Evolutionary conservation across 2,888 invertebrate species (phyloP), one percentile per base, ranked within the genome.

Genomic region (Spilosoma lubricipeda): DNA sequence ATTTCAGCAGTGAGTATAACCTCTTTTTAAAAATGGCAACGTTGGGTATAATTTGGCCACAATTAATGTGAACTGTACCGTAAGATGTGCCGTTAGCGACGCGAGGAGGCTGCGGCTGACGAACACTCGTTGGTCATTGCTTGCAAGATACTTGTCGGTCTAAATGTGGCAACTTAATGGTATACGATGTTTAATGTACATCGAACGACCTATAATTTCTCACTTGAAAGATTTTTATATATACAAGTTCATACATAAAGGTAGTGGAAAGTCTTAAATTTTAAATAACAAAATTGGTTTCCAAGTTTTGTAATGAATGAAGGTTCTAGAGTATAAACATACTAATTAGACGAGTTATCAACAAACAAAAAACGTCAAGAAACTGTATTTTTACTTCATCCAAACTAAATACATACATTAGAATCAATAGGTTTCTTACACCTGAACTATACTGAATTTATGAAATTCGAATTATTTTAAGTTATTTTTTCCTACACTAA

Each of bases 61-160:
- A 86, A 90, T 89, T 88, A 89, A 89, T 86, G 84, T 81, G 85
- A 76, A 77, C 83, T 79, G 79, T 79, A 83, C 85, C 82, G 85
- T 82, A 82, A 73, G 69, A 70, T 42, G 75, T 81, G 87, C 90
- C 88, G 90, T 90, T 89, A 89, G 71, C 77, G 76, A 72, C 69
- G 65, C 39, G 52, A 71, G 73, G 81, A 81, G 67, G 80, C 81
- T 81, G 85, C 85, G 88, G 85, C 82, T 86, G 86, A 75, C 75
- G 82, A 74, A 42, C 13, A 23, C 52, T 71, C 45, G 33, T 56
- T 59, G 36, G 67, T 39, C 64, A 65, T 23, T 18, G 64, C 33
- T 45, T 48, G 33, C 45, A 63, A 71, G 68, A 48, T 30, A 48
- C 67, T 67, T 69, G 52, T 20, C 18, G 30, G 18, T 67, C 23